Percentiles rank a stretch among this genome's conserved stretches.
Evolutionary conservation across 2,797 vertebrate species (phyloP).

Genomic region (Betta splendens): DNA sequence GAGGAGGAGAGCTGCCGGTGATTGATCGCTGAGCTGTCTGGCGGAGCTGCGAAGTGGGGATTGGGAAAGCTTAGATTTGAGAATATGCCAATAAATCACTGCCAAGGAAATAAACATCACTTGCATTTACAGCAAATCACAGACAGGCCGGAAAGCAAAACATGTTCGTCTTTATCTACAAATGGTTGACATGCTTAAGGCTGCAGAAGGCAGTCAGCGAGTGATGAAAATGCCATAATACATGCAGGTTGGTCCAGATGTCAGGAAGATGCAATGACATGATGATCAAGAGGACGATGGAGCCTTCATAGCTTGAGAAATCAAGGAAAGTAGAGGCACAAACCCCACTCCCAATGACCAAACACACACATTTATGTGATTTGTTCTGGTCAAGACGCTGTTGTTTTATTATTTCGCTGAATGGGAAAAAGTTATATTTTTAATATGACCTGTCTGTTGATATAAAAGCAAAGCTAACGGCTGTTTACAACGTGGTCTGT

Average conservation of each 20-base stretch:
- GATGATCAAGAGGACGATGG: slow-evolving; percentile 13
- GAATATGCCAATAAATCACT: slow-evolving; percentile 75
- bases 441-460: no score
- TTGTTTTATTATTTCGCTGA: no score
- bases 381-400: no score
- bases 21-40: slow-evolving; percentile 72
- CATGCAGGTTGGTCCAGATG: slow-evolving; percentile 21
- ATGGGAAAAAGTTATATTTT: no score
- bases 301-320: slow-evolving; percentile 44
- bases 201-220: slow-evolving; percentile 30
- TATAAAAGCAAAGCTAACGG: no score
- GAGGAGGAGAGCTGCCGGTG: slow-evolving; percentile 67
- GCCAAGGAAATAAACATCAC: slow-evolving; percentile 70
- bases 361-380: no score
- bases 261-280: slow-evolving; percentile 22
- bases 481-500: no score
- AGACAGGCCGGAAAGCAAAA: slow-evolving; percentile 40
- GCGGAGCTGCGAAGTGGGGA: slow-evolving; percentile 56
- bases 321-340: slow-evolving; percentile 20
- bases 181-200: slow-evolving; percentile 38
- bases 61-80: slow-evolving; percentile 68
- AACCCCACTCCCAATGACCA: no score
- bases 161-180: slow-evolving; percentile 45
- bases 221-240: slow-evolving; percentile 43
- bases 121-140: slow-evolving; percentile 63